Percentiles rank a stretch among this genome's conserved stretches.
phyloP scores from a whole-genome alignment of 2,797 vertebrate species.

The Gallinago nigripennis region DNA sequence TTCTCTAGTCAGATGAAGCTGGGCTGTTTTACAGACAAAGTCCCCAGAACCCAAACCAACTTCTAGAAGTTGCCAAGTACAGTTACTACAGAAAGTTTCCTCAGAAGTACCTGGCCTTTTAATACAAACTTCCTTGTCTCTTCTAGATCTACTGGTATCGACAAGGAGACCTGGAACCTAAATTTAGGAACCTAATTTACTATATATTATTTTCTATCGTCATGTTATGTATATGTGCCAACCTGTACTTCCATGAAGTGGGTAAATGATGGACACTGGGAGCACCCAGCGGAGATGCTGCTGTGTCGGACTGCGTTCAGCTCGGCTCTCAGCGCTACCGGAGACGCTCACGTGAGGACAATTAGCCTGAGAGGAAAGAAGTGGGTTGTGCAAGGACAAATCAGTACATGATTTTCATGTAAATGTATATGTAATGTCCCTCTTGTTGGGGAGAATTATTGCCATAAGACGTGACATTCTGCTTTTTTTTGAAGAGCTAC shows the following conservation, averaged over 20 bases:
- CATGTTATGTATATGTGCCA: conserved; percentile 98
- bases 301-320: conserved; percentile 44
- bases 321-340: conserved; percentile 8
- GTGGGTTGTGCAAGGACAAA: conserved; percentile 41
- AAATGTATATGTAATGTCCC: conserved; percentile 69
- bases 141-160: conserved; percentile 96
- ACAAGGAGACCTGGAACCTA: conserved; percentile 97
- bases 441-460: conserved; percentile 68
- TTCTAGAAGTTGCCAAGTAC: neutral
- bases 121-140: neutral
- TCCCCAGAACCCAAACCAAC: neutral
- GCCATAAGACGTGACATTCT: conserved; percentile 63
- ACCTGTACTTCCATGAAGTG: conserved; percentile 96
- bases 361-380: conserved; percentile 46
- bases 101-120: neutral
- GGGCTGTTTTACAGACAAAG: neutral
- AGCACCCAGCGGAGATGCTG: neutral
- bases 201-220: conserved; percentile 91
- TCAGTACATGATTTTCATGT: conserved; percentile 74
- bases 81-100: neutral
- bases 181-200: conserved; percentile 97
- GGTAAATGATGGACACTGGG: conserved; percentile 69
- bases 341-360: conserved; percentile 2
- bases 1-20: neutral
- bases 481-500: conserved; percentile 72